Conservation (phyloP, 2,888 invertebrate species). For the Sinopyrophorus schimmeli region DNA sequence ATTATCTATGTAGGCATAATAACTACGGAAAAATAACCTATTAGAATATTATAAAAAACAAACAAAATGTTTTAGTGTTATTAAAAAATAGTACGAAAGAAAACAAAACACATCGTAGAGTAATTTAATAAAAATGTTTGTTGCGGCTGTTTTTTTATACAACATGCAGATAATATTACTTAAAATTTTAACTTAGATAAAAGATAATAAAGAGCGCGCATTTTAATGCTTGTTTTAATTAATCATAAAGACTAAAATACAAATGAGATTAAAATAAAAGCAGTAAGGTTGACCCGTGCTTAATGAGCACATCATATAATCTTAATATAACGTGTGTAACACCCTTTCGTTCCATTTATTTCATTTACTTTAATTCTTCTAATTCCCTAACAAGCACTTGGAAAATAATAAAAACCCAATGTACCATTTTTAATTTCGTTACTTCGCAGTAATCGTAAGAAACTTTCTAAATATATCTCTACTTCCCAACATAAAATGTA, state of each 20-base stretch:
- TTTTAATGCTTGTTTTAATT: constrained; percentile 29
- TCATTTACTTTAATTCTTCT: constrained; percentile 25
- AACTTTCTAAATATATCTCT: too few species aligned
- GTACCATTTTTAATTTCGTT: constrained; percentile 16
- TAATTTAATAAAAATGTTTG: constrained; percentile 10
- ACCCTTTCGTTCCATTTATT: constrained; percentile 21
- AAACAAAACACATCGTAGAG: too few species aligned
- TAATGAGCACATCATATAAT: constrained; percentile 28
- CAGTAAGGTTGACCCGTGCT: constrained; percentile 27
- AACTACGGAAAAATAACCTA: too few species aligned
- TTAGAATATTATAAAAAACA: too few species aligned
- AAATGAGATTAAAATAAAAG: constrained; percentile 27
- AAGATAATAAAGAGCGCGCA: constrained; percentile 25
- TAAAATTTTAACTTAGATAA: constrained; percentile 23
- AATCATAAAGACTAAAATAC: constrained; percentile 29
- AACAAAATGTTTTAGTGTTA: too few species aligned
- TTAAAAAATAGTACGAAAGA: too few species aligned
- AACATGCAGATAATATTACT: constrained; percentile 13
- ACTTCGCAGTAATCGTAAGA: constrained; percentile 15
- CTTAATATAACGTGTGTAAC: constrained; percentile 24
- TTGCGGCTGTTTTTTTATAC: too few species aligned
- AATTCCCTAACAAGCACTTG: constrained; percentile 18
- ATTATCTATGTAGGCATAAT: too few species aligned
- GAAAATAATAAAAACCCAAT: constrained; percentile 21
- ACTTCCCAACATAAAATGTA: too few species aligned